Conservation (phyloP, 1,140 invertebrate species). For the Sitophilus oryzae region DNA sequence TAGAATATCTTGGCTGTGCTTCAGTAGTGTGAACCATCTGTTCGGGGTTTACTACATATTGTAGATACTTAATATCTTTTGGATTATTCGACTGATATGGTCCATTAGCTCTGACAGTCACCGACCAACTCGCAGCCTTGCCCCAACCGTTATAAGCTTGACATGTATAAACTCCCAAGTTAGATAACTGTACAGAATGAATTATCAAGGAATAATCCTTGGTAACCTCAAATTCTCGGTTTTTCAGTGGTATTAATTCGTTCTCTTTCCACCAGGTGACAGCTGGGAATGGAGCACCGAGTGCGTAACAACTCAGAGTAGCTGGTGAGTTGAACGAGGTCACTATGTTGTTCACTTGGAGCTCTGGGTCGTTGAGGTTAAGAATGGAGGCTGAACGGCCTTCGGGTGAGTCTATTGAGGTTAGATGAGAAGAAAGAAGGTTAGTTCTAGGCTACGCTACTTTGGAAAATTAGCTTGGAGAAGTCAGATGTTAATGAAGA, state of each 20-base stretch:
- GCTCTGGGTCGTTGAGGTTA: slow-evolving; percentile 50
- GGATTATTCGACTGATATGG: slow-evolving; percentile 49
- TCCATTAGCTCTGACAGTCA: slow-evolving; percentile 64
- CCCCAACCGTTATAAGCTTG: slow-evolving; percentile 80
- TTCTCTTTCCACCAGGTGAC: slow-evolving; percentile 85
- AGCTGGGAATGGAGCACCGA: slow-evolving; percentile 72
- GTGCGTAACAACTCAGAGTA: slow-evolving; percentile 70
- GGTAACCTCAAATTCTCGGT: slow-evolving; percentile 65
- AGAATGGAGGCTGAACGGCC: slow-evolving; percentile 47
- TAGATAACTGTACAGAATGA: slow-evolving; percentile 59
- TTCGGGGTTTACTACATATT: slow-evolving; percentile 51
- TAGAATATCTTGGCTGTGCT: neutral
- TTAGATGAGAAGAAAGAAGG: slow-evolving; percentile 9
- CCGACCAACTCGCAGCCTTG: slow-evolving; percentile 66
- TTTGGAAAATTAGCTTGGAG: neutral
- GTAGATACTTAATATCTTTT: slow-evolving; percentile 48
- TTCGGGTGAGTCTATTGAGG: slow-evolving; percentile 15
- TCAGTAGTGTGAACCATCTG: slow-evolving; percentile 3
- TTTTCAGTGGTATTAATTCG: slow-evolving; percentile 59
- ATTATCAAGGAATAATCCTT: slow-evolving; percentile 70
- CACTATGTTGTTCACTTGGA: slow-evolving; percentile 48
- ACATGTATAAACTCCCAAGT: slow-evolving; percentile 78
- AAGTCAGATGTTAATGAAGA: slow-evolving; percentile 16
- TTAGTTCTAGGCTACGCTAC: slow-evolving; percentile 5
- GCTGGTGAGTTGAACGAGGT: slow-evolving; percentile 66